Conservation (phyloP, 2,888 invertebrate species). For the Perdita meconis region DNA sequence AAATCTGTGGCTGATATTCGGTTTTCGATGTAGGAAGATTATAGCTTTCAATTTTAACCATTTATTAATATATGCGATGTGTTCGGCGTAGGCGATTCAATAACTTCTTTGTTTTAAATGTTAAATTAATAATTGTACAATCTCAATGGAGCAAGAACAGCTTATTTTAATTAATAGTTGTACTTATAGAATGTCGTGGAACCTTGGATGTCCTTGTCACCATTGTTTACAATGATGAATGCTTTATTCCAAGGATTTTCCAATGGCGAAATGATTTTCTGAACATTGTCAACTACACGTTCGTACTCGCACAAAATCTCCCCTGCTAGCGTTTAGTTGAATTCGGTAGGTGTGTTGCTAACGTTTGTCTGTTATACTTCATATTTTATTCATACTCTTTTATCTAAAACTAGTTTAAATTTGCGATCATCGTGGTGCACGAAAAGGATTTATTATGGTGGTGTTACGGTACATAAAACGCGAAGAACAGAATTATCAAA, state of each 20-base stretch:
- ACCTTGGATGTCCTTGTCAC: slow-evolving; percentile 34
- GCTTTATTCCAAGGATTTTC: slow-evolving; percentile 47
- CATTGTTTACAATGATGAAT: slow-evolving; percentile 21
- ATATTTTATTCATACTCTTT: slow-evolving; percentile 4
- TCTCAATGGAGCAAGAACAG: neutral
- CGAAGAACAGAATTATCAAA: slow-evolving; percentile 12
- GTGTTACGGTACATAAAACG: neutral
- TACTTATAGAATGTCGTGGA: slow-evolving; percentile 4
- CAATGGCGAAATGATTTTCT: neutral
- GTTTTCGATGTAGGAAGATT: neutral
- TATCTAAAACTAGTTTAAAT: no score
- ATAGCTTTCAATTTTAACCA: neutral
- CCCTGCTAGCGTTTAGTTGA: no score
- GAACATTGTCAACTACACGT: neutral
- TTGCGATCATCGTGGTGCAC: neutral
- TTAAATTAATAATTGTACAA: neutral
- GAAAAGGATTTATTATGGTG: neutral
- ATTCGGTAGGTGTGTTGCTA: neutral
- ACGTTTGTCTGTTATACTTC: neutral
- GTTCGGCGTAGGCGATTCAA: slow-evolving; percentile 10
- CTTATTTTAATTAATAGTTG: neutral
- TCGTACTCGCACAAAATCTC: slow-evolving; percentile 8
- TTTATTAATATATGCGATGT: slow-evolving; percentile 20
- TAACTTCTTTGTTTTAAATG: neutral
- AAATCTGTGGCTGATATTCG: slow-evolving; percentile 24